These are phyloP conservation scores for Syrphus vitripennis DNA, from an alignment of 2,888 invertebrate genomes.

Conservation along the genomic window DNA sequence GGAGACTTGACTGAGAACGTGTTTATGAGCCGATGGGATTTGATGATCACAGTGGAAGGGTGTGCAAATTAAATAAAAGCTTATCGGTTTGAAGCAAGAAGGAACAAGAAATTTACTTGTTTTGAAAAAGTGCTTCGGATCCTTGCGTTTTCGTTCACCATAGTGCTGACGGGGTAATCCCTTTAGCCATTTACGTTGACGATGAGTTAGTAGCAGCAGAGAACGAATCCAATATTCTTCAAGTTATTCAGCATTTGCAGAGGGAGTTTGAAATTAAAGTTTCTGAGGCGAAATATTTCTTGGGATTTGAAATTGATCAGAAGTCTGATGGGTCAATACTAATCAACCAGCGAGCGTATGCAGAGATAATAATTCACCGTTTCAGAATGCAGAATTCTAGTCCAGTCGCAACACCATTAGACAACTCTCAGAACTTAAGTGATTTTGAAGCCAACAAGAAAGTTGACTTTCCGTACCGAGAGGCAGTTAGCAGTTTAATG, in stretches of 20 bases:
- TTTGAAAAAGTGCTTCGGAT: conserved; percentile 72
- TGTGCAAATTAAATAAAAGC: conserved; percentile 69
- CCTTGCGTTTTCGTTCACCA: conserved; percentile 73
- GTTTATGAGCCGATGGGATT: no score
- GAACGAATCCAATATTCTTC: conserved; percentile 51
- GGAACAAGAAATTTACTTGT: conserved; percentile 72
- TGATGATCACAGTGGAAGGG: conserved; percentile 56
- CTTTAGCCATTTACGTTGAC: conserved; percentile 74
- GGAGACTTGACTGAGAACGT: no score
- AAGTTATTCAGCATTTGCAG: no score
- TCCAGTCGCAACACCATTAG: no score
- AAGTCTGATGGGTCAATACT: not conserved
- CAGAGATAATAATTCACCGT: not conserved
- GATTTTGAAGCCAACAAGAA: no score
- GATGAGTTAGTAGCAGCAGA: conserved; percentile 72
- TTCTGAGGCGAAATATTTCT: no score
- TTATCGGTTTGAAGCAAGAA: conserved; percentile 72
- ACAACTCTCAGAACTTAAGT: no score
- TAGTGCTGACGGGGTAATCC: conserved; percentile 40
- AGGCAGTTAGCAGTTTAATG: no score
- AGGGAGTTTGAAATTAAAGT: no score
- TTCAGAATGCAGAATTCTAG: not conserved
- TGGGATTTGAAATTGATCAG: not conserved
- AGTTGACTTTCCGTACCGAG: no score
- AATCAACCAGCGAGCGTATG: not conserved